Conservation (phyloP, 1,140 invertebrate species). For the Drosophila mojavensis region DNA sequence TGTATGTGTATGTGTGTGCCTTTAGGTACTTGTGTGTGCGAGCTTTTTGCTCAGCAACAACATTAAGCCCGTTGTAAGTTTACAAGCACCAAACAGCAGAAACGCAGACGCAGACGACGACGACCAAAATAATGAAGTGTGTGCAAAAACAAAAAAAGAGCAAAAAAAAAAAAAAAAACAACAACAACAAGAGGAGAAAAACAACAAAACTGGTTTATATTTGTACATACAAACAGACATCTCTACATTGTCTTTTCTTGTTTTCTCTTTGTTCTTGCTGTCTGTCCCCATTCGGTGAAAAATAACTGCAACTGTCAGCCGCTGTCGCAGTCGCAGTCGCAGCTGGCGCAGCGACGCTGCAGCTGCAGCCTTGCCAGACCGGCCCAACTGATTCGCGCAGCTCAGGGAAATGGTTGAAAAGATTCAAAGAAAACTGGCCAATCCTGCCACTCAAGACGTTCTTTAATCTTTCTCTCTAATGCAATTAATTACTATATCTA, state of each 20-base stretch:
- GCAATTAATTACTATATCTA: too few species aligned
- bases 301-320: constrained; percentile 80
- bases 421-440: neutral
- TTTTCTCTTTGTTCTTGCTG: constrained; percentile 79
- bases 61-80: constrained; percentile 34
- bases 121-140: constrained; percentile 74
- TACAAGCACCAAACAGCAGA: constrained; percentile 40
- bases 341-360: neutral
- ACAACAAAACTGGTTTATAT: constrained; percentile 71
- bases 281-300: constrained; percentile 77
- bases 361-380: constrained; percentile 40
- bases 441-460: neutral
- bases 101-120: constrained; percentile 23
- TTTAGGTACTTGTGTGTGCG: neutral
- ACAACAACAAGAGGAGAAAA: constrained; percentile 19
- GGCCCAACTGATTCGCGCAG: constrained; percentile 3
- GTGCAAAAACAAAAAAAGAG: constrained; percentile 58
- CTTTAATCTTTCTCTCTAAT: neutral
- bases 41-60: constrained; percentile 15
- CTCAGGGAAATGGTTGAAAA: neutral
- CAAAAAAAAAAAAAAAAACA: constrained; percentile 49
- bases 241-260: constrained; percentile 67
- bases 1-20: too few species aligned
- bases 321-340: constrained; percentile 23
- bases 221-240: constrained; percentile 30